These are phyloP conservation scores for Papilio glaucus DNA, from an alignment of 1,140 invertebrate species.

Conservation along the genomic window DNA sequence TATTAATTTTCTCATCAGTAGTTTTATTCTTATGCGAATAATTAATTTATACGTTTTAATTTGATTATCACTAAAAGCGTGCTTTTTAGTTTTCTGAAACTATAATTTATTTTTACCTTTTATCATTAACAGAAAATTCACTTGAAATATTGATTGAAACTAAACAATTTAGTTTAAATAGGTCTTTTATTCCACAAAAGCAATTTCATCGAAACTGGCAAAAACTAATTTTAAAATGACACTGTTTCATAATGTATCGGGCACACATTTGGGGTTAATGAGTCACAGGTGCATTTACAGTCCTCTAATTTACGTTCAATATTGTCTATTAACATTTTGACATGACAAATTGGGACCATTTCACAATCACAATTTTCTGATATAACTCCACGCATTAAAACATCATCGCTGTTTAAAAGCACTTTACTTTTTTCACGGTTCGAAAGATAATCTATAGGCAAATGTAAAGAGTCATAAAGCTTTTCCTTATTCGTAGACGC, in stretches of 20 bases:
- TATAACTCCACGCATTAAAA: slow-evolving; percentile 34
- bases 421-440: slow-evolving; percentile 39
- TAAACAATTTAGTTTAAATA: not conserved
- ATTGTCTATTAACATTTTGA: slow-evolving; percentile 75
- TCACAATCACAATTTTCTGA: slow-evolving; percentile 61
- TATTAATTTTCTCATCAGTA: too few species aligned
- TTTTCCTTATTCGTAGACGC: slow-evolving; percentile 41
- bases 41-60: too few species aligned
- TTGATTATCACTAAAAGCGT: too few species aligned
- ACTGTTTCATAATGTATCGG: slow-evolving; percentile 59
- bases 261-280: slow-evolving; percentile 60
- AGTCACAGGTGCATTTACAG: slow-evolving; percentile 70
- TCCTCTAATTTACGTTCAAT: slow-evolving; percentile 67
- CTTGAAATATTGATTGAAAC: too few species aligned
- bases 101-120: too few species aligned
- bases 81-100: too few species aligned
- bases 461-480: slow-evolving; percentile 53
- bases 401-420: slow-evolving; percentile 41
- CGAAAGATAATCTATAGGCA: slow-evolving; percentile 42
- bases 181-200: not conserved
- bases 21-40: too few species aligned
- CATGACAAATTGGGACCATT: slow-evolving; percentile 72
- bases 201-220: not conserved
- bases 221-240: slow-evolving; percentile 14
- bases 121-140: too few species aligned